Evolutionary conservation across 2,113 vertebrate genomes (phyloP).

Genomic region (Atherinomorus stipes): DNA sequence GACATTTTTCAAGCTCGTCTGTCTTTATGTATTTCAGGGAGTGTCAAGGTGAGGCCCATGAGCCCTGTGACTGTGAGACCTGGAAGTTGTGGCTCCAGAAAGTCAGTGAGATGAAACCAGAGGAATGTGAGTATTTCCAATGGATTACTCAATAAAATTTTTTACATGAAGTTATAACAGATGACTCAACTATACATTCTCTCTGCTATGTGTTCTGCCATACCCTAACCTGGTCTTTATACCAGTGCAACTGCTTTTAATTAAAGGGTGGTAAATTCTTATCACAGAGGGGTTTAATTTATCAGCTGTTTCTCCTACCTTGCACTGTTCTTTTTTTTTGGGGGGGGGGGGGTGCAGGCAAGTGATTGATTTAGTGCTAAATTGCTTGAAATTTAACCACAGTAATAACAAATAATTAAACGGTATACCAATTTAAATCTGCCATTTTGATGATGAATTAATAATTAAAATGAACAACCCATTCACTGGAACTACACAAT

Average conservation of each 20-base stretch:
- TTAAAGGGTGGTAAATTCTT: neutral
- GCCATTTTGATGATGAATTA: conserved; percentile 45
- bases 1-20: neutral
- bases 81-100: conserved; percentile 98
- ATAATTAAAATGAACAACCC: conserved; percentile 45
- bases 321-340: conserved; percentile 9
- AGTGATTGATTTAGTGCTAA: conserved; percentile 48
- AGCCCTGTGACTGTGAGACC: conserved; percentile 96
- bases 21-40: conserved; percentile 83
- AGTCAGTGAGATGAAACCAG: conserved; percentile 95
- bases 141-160: neutral
- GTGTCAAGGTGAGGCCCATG: conserved; percentile 96
- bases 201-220: neutral
- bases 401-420: conserved; percentile 58
- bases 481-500: conserved; percentile 24
- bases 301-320: neutral
- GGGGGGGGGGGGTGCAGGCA: conserved; percentile 3
- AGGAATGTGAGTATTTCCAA: conserved; percentile 89
- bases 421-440: conserved; percentile 48
- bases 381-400: conserved; percentile 38
- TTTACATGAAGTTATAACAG: neutral
- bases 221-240: neutral
- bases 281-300: neutral
- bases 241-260: neutral
- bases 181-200: neutral